Percentiles rank a stretch among this genome's conserved stretches.
Evolutionary conservation across 2,113 vertebrate genomes (phyloP).

Genomic region (Aviceda subcristata): DNA sequence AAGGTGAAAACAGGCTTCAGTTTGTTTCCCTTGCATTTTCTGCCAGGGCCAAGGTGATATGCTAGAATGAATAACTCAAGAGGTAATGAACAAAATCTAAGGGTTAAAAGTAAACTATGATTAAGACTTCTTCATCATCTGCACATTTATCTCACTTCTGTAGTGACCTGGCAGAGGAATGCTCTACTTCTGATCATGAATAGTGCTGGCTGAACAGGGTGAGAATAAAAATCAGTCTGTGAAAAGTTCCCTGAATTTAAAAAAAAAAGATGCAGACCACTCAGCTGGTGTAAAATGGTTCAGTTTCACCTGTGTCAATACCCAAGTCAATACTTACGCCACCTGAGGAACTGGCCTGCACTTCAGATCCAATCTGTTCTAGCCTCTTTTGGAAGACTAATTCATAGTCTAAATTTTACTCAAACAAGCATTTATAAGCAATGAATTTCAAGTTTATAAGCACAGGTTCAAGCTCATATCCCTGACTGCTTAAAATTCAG

Average conservation of each 20-base stretch:
- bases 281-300: constrained; percentile 4
- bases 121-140: constrained; percentile 34
- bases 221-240: not conserved
- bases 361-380: not conserved
- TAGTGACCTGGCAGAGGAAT: not conserved
- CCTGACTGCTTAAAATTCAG: not conserved
- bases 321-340: not conserved
- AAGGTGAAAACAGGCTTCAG: constrained; percentile 47
- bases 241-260: not conserved
- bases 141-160: constrained; percentile 39
- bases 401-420: not conserved
- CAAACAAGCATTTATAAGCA: not conserved
- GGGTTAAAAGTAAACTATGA: constrained; percentile 39
- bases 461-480: not conserved
- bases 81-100: not conserved
- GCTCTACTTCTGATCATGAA: not conserved
- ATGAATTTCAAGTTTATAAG: not conserved
- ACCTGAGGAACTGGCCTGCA: not conserved
- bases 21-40: constrained; percentile 15
- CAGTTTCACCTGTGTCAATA: not conserved
- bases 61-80: not conserved
- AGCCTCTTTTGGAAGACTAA: not conserved
- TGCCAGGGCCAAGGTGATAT: not conserved
- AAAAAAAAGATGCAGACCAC: not conserved
- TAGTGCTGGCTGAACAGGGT: not conserved